Evolutionary conservation across 2,113 vertebrate genomes (phyloP).

Genomic region (Jaculus jaculus): DNA sequence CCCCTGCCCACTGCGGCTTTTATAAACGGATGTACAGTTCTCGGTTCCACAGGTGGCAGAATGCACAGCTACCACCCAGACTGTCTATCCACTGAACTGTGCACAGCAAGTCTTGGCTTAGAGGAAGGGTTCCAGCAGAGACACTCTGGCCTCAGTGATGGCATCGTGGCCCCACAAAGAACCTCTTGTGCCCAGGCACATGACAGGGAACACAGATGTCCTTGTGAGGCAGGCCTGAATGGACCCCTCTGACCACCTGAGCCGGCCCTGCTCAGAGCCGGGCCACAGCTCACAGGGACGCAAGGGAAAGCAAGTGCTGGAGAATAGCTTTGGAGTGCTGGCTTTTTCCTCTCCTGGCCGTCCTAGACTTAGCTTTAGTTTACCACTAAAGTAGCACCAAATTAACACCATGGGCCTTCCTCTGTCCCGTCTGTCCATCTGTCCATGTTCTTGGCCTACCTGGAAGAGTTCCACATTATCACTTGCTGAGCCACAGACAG

Average conservation of each 20-base stretch:
- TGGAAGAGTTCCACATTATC: neutral
- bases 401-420: slow-evolving; percentile 18
- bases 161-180: slow-evolving; percentile 75
- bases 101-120: neutral
- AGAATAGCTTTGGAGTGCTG: rapidly evolving
- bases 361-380: neutral
- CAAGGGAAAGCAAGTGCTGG: neutral
- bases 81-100: neutral
- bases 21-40: neutral
- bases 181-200: slow-evolving; percentile 76
- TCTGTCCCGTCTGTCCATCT: neutral
- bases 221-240: slow-evolving; percentile 77
- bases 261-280: slow-evolving; percentile 44
- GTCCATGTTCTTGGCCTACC: neutral
- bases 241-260: slow-evolving; percentile 76
- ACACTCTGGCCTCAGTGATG: slow-evolving; percentile 68
- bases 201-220: slow-evolving; percentile 81
- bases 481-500: neutral
- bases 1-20: slow-evolving; percentile 54
- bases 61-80: slow-evolving; percentile 3
- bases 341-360: neutral
- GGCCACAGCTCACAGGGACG: neutral
- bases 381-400: slow-evolving; percentile 56
- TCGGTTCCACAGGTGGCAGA: neutral
- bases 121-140: slow-evolving; percentile 45